phyloP scores from a whole-genome alignment of 2,797 vertebrate genomes.

The Myotis pilosus region DNA sequence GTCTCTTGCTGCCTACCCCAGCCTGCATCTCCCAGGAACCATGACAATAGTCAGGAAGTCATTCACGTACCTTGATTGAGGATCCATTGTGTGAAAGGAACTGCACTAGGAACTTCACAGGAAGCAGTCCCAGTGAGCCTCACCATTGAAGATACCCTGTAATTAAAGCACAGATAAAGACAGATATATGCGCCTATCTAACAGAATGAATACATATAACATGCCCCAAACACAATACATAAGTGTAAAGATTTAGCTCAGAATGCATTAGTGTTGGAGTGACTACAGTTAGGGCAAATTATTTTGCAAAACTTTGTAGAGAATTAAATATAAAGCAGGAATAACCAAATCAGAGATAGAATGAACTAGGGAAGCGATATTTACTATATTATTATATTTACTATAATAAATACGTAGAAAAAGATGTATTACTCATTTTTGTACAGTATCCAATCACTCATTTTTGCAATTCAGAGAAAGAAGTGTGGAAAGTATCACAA shows the following conservation, averaged over 20 bases:
- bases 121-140: not conserved
- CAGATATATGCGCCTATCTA: not conserved
- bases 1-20: not conserved
- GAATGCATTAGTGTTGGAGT: not conserved
- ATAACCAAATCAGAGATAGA: not conserved
- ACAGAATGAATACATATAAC: not conserved
- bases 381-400: not conserved
- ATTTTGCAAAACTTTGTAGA: not conserved
- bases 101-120: constrained; percentile 4
- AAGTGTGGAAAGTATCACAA: not conserved
- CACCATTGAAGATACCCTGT: not conserved
- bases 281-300: not conserved
- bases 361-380: not conserved
- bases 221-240: not conserved
- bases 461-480: not conserved
- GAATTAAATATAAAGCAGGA: not conserved
- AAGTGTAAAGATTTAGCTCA: not conserved
- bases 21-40: constrained; percentile 8
- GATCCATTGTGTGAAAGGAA: constrained; percentile 13
- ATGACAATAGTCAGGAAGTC: constrained; percentile 51
- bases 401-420: not conserved
- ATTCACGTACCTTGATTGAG: constrained; percentile 41
- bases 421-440: not conserved
- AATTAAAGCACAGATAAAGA: not conserved
- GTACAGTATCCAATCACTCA: not conserved